These are phyloP conservation scores for Miniopterus natalensis DNA, from an alignment of 2,113 vertebrate species.

Conservation along the genomic window DNA sequence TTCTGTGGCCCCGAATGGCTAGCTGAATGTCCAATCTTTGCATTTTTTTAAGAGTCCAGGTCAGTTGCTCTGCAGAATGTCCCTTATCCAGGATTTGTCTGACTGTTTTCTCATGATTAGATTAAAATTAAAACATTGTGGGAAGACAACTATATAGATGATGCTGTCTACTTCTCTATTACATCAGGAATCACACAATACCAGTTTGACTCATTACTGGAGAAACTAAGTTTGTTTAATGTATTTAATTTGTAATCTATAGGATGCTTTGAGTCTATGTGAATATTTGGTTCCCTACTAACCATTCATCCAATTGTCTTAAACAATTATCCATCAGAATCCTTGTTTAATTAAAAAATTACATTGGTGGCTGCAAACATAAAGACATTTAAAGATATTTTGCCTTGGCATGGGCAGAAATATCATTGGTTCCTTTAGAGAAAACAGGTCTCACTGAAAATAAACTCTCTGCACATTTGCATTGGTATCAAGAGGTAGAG, in stretches of 20 bases:
- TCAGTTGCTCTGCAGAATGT: neutral
- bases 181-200: neutral
- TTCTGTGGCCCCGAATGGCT: neutral
- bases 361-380: neutral
- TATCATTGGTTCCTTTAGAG: neutral
- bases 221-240: neutral
- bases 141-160: neutral
- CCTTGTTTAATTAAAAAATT: slow-evolving; percentile 39
- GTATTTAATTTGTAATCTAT: neutral
- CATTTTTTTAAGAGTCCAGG: neutral
- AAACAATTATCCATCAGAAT: neutral
- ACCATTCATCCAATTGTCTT: neutral
- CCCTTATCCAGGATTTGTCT: neutral
- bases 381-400: neutral
- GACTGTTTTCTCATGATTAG: slow-evolving; percentile 34
- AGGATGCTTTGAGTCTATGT: neutral
- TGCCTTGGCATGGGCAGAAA: slow-evolving; percentile 7
- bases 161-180: neutral
- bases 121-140: slow-evolving; percentile 11
- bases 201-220: neutral
- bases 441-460: slow-evolving; percentile 35
- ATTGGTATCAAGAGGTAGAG: neutral
- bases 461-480: neutral
- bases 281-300: neutral
- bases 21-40: neutral